Percentiles rank a stretch among this genome's conserved stretches.
These are phyloP conservation scores for Cololabis saira DNA, from an alignment of 2,113 vertebrate genomes.

Conservation along the genomic window DNA sequence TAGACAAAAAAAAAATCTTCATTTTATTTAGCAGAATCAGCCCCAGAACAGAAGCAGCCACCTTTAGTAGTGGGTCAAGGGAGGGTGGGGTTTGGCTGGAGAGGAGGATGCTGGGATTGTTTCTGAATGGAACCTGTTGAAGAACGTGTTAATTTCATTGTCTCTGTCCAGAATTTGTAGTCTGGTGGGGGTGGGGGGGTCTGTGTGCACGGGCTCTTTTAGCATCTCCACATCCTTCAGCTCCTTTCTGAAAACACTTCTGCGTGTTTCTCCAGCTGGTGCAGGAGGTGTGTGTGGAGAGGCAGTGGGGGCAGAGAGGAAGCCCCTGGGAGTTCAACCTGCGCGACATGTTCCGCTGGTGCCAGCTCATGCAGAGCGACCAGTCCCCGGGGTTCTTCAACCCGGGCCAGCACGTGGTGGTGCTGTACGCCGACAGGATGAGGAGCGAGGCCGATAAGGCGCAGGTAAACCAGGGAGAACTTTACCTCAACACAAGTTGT, in stretches of 20 bases:
- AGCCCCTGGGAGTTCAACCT: slow-evolving; percentile 99
- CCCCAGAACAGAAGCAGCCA: too few relatives aligned
- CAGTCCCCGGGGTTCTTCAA: slow-evolving; percentile 91
- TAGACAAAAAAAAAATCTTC: too few relatives aligned
- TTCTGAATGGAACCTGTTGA: too few relatives aligned
- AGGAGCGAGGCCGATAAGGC: slow-evolving; percentile 89
- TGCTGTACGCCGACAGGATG: slow-evolving; percentile 95
- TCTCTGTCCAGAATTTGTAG: too few relatives aligned
- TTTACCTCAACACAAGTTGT: too few relatives aligned
- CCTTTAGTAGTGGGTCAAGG: too few relatives aligned
- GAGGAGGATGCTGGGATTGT: too few relatives aligned
- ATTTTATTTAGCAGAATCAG: too few relatives aligned
- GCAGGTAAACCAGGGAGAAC: slow-evolving; percentile 83
- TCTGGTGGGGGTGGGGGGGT: too few relatives aligned
- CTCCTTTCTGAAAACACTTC: neutral
- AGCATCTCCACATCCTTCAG: neutral
- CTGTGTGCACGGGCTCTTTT: too few relatives aligned
- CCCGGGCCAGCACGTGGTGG: slow-evolving; percentile 91
- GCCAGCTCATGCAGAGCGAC: slow-evolving; percentile 95
- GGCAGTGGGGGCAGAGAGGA: slow-evolving; percentile 94
- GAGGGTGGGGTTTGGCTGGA: too few relatives aligned
- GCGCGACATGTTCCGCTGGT: slow-evolving; percentile 97
- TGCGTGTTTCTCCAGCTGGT: slow-evolving; percentile 81
- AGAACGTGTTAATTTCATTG: too few relatives aligned
- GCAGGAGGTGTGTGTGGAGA: slow-evolving; percentile 88